These are phyloP conservation scores for Spodoptera frugiperda DNA, from an alignment of 1,140 invertebrate genomes.

Conservation along the genomic window DNA sequence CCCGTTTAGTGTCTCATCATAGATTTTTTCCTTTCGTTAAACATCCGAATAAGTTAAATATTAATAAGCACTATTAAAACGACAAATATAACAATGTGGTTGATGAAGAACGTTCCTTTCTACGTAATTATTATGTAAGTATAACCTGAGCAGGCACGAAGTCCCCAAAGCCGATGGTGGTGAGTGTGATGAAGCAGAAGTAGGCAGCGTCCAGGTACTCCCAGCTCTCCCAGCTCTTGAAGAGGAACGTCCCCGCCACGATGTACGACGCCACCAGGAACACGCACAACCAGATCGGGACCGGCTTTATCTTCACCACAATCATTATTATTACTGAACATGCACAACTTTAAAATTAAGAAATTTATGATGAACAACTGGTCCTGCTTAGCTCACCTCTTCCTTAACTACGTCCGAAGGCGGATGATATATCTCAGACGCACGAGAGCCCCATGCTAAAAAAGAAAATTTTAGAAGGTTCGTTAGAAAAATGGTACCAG, in stretches of 20 bases:
- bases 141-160: constrained; percentile 94
- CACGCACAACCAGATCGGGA: constrained; percentile 96
- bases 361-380: background rate
- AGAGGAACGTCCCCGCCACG: constrained; percentile 94
- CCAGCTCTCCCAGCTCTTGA: constrained; percentile 96
- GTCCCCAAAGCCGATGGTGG: constrained; percentile 98
- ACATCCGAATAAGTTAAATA: no score
- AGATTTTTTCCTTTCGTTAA: no score
- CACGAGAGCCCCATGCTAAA: constrained; percentile 71
- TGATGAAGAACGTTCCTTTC: background rate
- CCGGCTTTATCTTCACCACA: constrained; percentile 88
- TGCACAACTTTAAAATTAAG: background rate
- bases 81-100: no score
- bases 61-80: no score
- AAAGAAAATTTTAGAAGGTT: constrained; percentile 44
- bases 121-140: background rate
- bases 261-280: constrained; percentile 96
- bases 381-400: constrained; percentile 59
- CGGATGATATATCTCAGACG: constrained; percentile 70
- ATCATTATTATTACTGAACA: constrained; percentile 27
- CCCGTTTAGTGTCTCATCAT: no score
- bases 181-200: constrained; percentile 98
- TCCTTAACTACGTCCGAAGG: constrained; percentile 63
- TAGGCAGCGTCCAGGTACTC: constrained; percentile 96
- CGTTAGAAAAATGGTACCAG: background rate